Evolutionary conservation across 2,888 invertebrate genomes (phyloP).

Genomic region (Sipunculus nudus): DNA sequence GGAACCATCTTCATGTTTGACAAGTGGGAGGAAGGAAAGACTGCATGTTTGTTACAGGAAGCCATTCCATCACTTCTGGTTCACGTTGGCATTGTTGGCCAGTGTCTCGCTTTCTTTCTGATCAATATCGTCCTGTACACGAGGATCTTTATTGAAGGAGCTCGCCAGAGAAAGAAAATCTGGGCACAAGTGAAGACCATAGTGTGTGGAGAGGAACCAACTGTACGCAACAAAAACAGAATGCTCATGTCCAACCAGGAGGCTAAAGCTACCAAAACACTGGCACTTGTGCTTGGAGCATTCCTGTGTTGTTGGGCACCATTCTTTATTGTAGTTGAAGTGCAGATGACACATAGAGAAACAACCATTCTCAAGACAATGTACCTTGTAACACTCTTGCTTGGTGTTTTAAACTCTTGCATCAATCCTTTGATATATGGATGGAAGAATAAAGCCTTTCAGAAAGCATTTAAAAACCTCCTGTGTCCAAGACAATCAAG

Average conservation of each 20-base stretch:
- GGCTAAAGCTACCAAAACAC: slow-evolving; percentile 31
- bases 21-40: slow-evolving; percentile 6
- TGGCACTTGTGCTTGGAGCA: slow-evolving; percentile 35
- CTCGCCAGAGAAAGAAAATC: too few relatives aligned
- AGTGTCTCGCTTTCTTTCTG: slow-evolving; percentile 34
- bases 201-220: slow-evolving; percentile 1
- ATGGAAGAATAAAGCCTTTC: slow-evolving; percentile 42
- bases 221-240: slow-evolving; percentile 31
- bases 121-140: neutral
- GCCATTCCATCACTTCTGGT: neutral
- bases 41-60: neutral
- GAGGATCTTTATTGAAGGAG: neutral
- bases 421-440: slow-evolving; percentile 46
- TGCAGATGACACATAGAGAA: neutral
- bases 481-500: too few relatives aligned
- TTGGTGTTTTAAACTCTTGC: slow-evolving; percentile 41
- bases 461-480: slow-evolving; percentile 36
- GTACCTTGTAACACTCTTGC: slow-evolving; percentile 12
- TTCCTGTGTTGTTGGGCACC: slow-evolving; percentile 44
- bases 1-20: neutral
- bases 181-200: neutral
- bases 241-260: slow-evolving; percentile 59
- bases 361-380: neutral
- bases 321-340: slow-evolving; percentile 31
- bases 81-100: neutral